Evolutionary conservation across 2,113 vertebrate species (phyloP), one percentile per base, ranked within the genome.

Genomic region (Catharus fuscescens): DNA sequence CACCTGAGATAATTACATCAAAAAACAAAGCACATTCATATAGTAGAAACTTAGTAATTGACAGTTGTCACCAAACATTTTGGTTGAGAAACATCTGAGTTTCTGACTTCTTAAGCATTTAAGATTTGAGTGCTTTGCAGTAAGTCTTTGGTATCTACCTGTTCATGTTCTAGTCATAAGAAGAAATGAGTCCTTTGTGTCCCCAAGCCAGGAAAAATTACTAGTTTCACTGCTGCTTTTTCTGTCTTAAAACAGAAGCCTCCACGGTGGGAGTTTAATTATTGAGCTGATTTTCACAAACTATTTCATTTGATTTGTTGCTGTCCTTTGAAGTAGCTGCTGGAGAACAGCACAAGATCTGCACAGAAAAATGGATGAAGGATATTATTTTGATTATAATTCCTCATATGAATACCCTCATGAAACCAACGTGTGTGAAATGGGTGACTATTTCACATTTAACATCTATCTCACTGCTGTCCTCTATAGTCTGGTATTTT

Each of bases 401-500:
- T 34, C 84, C 44, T 85, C 67, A 17, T 69, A 91, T 2, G 56
- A 60, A 40, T 17, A 10, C 3, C 1, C 2, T 11, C 13, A 64
- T 15, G 91, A 80, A 62, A 96, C 82, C 59, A 96, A 96, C 2
- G 50, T 74, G 5, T 99, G 99, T 15, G 60, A 98, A 45, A 98
- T 83, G 82, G 52, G 80, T 0, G 8, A 36, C 9, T 65, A 96
- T 26, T 50, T 80, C 5, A 2, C 19, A 3, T 96, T 98, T 59
- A 97, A 96, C 52, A 66, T 85, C 3, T 50, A 92, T 32, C 66
- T 98, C 64, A 98, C 97, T 17, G 91, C 97, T 5, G 40, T 98
- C 48, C 92, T 99, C 71, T 99, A 99, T 89, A 96, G 89, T 16
- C 48, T 98, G 26, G 97, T 98, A 42, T 98, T 98, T 34, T 14